Base-by-base conservation (phyloP, 2,888 invertebrate species). In the Gnatocerus cornutus region DNA sequence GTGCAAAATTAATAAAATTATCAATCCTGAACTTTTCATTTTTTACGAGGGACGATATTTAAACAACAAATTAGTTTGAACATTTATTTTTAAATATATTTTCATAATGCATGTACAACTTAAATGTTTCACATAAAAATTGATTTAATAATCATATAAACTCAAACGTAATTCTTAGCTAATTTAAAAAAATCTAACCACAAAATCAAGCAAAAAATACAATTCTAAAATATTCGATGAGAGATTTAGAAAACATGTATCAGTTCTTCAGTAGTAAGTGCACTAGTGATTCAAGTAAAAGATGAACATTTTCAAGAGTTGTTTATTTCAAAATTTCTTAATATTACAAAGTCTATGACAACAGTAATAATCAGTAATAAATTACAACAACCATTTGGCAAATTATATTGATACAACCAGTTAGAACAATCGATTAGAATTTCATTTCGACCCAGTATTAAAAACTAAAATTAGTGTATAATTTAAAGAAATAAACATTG, bases 281-380 rank as follows among this genome's bases (percentile, higher is more conserved):
- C 7, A 7, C 33, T 33, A 9, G 33, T n/a, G 33, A 33, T 33
- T 29, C 12, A 53, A 33, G 27, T 13, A 46, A 46, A 45, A 46
- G 30, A 45, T 52, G 2, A n/a, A n/a, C 53, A 7, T 56, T 69
- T 59, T 64, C 41, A 56, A 30, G 68, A 68, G 30, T 43, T 68
- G 37, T 71, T 74, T 73, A 76, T 72, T 73, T 72, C 69, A 73
- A 73, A 76, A 74, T 73, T 74, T 71, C 74, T 74, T 73, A 71
- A 73, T 71, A 74, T 77, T 77, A 76, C 74, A 75, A 76, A 77
- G 76, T 76, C 76, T 75, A 74, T 76, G 68, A 75, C 75, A 76
- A 77, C 77, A 77, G 74, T 74, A 77, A 74, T 75, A 74, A 76
- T 69, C 77, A 77, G 74, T 74, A 77, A 76, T 78, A 78, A 78